Evolutionary conservation across 2,888 invertebrate genomes (phyloP).

Genomic region (Catocala fraxini): DNA sequence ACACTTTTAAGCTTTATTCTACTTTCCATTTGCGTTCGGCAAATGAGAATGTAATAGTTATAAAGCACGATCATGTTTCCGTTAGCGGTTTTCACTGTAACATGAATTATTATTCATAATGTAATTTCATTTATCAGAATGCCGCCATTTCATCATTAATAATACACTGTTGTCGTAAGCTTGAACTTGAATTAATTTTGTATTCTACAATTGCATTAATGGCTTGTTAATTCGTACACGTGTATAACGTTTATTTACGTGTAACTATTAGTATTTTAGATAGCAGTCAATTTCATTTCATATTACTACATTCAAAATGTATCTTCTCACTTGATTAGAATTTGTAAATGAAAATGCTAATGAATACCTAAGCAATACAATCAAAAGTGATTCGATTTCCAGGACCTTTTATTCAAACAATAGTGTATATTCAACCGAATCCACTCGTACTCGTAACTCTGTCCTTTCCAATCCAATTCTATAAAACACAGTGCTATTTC

Average conservation of each 20-base stretch:
- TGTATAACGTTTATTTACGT: no score
- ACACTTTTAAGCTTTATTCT: conserved; percentile 67
- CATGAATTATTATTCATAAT: conserved; percentile 34
- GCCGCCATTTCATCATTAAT: conserved; percentile 8
- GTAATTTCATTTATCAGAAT: conserved; percentile 26
- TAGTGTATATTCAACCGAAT: conserved; percentile 38
- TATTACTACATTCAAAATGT: no score
- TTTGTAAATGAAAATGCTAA: conserved; percentile 23
- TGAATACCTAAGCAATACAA: conserved; percentile 33
- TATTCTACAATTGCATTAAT: no score
- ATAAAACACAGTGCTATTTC: conserved; percentile 67
- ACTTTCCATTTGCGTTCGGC: conserved; percentile 55
- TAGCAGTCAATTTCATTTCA: no score
- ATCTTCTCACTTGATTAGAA: conserved; percentile 9
- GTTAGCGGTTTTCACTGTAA: conserved; percentile 41
- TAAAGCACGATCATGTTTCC: conserved; percentile 45
- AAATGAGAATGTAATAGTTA: conserved; percentile 48
- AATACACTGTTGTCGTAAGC: conserved; percentile 5
- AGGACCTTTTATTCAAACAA: conserved; percentile 39
- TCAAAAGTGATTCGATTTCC: conserved; percentile 28
- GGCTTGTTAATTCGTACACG: no score
- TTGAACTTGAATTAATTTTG: neutral
- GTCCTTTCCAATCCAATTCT: conserved; percentile 63
- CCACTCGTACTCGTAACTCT: conserved; percentile 45
- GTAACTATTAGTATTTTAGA: no score